Percentiles rank a stretch among this genome's conserved stretches.
phyloP scores from a whole-genome alignment of 2,113 vertebrate species.

The Myanophis thanlyinensis region DNA sequence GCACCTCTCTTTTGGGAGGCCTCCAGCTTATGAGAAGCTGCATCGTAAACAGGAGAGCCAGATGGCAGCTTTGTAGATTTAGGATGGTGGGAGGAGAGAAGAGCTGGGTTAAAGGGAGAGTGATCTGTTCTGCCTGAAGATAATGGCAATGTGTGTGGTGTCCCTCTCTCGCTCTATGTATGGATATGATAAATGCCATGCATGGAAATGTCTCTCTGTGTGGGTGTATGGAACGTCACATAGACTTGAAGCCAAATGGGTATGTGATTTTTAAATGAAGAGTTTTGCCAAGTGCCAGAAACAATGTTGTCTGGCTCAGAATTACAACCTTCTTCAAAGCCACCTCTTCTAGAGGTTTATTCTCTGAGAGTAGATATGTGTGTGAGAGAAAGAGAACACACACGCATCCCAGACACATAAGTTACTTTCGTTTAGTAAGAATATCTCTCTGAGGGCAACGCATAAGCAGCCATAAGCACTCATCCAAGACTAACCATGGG shows the following conservation, averaged over 20 bases:
- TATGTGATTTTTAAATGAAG: conserved; percentile 23
- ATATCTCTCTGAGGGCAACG: conserved; percentile 58
- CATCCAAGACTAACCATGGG: conserved; percentile 62
- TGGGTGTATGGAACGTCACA: not conserved
- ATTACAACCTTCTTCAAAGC: not conserved
- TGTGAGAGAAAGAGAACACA: not conserved
- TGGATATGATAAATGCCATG: not conserved
- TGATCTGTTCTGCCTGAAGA: not conserved
- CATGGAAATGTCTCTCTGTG: not conserved
- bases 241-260: conserved; percentile 14
- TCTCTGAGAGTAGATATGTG: conserved; percentile 34
- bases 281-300: not conserved
- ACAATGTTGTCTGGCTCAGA: not conserved
- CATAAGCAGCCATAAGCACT: conserved; percentile 63
- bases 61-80: conserved; percentile 42
- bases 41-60: conserved; percentile 55
- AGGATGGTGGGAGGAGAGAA: not conserved
- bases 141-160: not conserved
- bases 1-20: conserved; percentile 37
- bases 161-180: not conserved
- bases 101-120: conserved; percentile 24
- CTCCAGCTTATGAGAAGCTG: conserved; percentile 39
- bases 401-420: not conserved
- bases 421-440: conserved; percentile 41
- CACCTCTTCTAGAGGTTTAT: not conserved